Conservation (phyloP, 2,888 invertebrate genomes). For the Mesoligia furuncula region DNA sequence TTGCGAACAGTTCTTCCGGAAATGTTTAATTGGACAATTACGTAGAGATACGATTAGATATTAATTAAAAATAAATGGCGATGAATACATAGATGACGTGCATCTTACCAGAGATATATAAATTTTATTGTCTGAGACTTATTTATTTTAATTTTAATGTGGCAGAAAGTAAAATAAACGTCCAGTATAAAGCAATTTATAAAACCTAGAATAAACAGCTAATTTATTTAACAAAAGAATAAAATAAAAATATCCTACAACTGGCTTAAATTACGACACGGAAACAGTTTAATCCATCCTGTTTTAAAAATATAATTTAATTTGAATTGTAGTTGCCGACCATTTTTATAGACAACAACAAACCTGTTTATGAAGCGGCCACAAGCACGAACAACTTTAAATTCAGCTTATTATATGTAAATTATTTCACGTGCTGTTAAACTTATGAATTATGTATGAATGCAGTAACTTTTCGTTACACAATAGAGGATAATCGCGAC, state of each 20-base stretch:
- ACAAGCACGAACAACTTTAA: constrained; percentile 46
- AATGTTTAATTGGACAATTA: constrained; percentile 31
- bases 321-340: constrained; percentile 34
- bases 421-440: constrained; percentile 63
- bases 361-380: constrained; percentile 34
- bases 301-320: constrained; percentile 53
- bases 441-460: constrained; percentile 73
- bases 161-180: neutral
- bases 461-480: constrained; percentile 70
- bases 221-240: constrained; percentile 19
- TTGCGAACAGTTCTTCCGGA: constrained; percentile 15
- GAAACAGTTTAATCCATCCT: constrained; percentile 36
- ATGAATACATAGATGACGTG: neutral
- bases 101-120: neutral
- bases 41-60: neutral
- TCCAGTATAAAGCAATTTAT: neutral
- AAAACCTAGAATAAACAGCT: constrained; percentile 32
- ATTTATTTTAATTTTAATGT: neutral
- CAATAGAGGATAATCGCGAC: constrained; percentile 69
- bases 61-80: neutral
- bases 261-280: constrained; percentile 25
- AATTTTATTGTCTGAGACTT: neutral
- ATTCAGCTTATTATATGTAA: constrained; percentile 62
- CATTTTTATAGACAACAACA: constrained; percentile 56
- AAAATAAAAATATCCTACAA: constrained; percentile 24